A percentile compares a stretch with the other conserved stretches of the same genome.
Conservation (phyloP, 2,113 vertebrate genomes). For the Propithecus coquereli region DNA sequence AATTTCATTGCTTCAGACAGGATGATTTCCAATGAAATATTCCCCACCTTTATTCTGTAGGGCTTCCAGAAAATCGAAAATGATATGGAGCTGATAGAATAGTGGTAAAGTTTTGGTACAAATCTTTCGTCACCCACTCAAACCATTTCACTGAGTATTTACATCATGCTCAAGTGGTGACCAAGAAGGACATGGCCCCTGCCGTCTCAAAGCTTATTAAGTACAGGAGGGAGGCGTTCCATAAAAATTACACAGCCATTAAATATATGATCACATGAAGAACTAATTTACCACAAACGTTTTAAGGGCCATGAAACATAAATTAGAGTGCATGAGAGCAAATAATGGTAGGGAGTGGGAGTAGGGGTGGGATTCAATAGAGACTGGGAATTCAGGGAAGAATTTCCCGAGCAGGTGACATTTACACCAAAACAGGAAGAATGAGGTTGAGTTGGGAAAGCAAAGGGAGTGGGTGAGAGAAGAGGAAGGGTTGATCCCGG, state of each 20-base stretch:
- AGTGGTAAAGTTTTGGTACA: background rate
- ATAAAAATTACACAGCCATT: background rate
- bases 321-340: background rate
- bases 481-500: background rate
- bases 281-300: background rate
- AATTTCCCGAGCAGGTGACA: background rate
- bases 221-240: background rate
- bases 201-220: background rate
- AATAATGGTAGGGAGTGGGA: background rate
- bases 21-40: background rate
- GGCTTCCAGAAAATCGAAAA: background rate
- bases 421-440: background rate
- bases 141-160: background rate
- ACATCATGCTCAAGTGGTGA: background rate
- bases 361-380: background rate
- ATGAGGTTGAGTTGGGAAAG: background rate
- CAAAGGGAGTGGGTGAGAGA: no score
- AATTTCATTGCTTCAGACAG: background rate
- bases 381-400: background rate
- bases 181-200: background rate
- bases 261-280: background rate
- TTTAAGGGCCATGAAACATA: background rate
- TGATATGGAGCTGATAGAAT: background rate
- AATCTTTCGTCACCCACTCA: background rate
- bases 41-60: background rate